These are phyloP conservation scores for Hypercompe scribonia DNA, from an alignment of 2,888 invertebrate genomes.

Conservation along the genomic window DNA sequence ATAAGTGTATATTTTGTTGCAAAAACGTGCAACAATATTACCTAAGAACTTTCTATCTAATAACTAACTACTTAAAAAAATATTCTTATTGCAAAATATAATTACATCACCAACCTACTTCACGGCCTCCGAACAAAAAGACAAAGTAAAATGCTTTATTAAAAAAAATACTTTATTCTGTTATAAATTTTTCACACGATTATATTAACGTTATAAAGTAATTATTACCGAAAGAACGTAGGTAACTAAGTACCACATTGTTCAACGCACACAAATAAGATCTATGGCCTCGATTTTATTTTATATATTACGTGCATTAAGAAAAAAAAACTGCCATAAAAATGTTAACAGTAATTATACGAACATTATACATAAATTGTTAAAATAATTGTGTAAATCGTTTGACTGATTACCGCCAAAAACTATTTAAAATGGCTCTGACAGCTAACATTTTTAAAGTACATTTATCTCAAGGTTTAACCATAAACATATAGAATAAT, in stretches of 20 bases:
- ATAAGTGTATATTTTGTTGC: background rate
- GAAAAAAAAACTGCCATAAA: conserved; percentile 15
- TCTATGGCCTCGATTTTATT: conserved; percentile 53
- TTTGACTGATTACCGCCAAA: conserved; percentile 23
- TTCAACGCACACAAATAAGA: conserved; percentile 36
- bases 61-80: background rate
- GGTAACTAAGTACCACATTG: conserved; percentile 25
- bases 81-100: background rate
- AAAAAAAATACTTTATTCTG: conserved; percentile 53
- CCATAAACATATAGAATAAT: background rate
- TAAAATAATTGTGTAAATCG: conserved; percentile 49
- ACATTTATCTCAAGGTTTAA: conserved; percentile 15
- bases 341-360: conserved; percentile 22
- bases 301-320: conserved; percentile 45
- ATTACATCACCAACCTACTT: background rate
- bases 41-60: background rate
- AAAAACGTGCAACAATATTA: background rate
- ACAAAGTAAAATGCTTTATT: conserved; percentile 25
- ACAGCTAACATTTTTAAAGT: background rate
- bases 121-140: conserved; percentile 36
- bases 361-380: conserved; percentile 43
- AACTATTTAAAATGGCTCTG: background rate
- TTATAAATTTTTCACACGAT: conserved; percentile 51
- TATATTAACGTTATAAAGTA: conserved; percentile 40
- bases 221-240: conserved; percentile 26